Percentiles rank a stretch among this genome's conserved stretches.
These are phyloP conservation scores for Trematomus bernacchii DNA, from an alignment of 2,797 vertebrate genomes.

Conservation along the genomic window DNA sequence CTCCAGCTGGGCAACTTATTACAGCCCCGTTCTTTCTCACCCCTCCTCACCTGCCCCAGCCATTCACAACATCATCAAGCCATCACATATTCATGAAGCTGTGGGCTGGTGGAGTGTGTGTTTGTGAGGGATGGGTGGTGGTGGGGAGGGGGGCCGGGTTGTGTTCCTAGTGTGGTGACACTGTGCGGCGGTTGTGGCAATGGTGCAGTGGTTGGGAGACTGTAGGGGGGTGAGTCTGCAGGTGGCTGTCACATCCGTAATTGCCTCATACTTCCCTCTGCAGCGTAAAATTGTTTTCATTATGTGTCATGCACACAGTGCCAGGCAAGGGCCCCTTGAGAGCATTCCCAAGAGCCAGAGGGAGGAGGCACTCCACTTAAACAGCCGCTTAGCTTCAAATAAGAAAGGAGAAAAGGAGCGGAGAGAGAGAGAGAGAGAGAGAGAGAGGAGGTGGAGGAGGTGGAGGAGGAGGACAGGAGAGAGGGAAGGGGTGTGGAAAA, in stretches of 20 bases:
- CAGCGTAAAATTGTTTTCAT: conserved; percentile 99
- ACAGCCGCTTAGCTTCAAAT: conserved; percentile 93
- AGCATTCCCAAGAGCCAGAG: conserved; percentile 96
- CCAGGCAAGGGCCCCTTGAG: conserved; percentile 94
- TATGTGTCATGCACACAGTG: conserved; percentile 98
- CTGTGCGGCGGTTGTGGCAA: conserved; percentile 58
- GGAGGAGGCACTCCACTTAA: conserved; percentile 98
- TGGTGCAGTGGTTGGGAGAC: conserved; percentile 70
- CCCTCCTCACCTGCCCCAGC: conserved; percentile 95
- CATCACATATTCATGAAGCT: conserved; percentile 99
- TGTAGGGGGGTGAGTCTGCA: conserved; percentile 92
- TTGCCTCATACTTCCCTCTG: conserved; percentile 97
- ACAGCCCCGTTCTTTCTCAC: conserved; percentile 92
- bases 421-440: conserved; percentile 33
- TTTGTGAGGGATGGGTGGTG: conserved; percentile 59
- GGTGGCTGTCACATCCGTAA: conserved; percentile 99
- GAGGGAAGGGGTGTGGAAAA: conserved; percentile 84
- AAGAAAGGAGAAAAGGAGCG: conserved; percentile 81
- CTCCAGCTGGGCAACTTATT: conserved; percentile 99
- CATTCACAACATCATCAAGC: conserved; percentile 98
- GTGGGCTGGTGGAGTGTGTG: conserved; percentile 81
- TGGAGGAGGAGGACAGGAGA: conserved; percentile 82
- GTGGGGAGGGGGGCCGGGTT: neutral
- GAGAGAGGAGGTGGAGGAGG: conserved; percentile 70
- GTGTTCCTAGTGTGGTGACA: conserved; percentile 54